These are phyloP conservation scores for Ischnura elegans DNA, from an alignment of 2,888 invertebrate genomes.

Conservation along the genomic window DNA sequence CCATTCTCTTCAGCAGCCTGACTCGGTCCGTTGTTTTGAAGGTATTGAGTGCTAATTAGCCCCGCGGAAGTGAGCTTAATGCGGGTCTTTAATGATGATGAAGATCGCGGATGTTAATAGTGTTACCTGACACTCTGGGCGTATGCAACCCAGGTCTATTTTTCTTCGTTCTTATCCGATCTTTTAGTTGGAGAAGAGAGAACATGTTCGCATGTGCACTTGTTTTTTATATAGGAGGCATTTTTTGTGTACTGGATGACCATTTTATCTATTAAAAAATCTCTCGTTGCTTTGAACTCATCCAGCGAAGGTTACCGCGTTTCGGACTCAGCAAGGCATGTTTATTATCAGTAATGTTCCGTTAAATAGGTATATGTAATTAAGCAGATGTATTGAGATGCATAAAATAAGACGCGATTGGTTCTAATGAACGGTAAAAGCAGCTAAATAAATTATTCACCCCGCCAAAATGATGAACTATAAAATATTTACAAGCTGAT, in stretches of 20 bases:
- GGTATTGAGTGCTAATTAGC: constrained; percentile 44
- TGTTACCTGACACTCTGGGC: constrained; percentile 38
- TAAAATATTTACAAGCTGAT: too few relatives aligned
- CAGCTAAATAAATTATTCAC: too few relatives aligned
- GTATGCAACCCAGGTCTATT: neutral
- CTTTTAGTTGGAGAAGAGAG: neutral
- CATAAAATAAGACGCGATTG: too few relatives aligned
- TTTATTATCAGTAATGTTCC: too few relatives aligned
- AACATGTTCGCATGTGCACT: neutral
- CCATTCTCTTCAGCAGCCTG: too few relatives aligned
- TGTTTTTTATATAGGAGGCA: neutral
- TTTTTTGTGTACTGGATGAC: neutral
- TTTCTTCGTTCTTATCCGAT: neutral
- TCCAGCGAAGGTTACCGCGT: neutral
- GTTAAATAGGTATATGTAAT: too few relatives aligned
- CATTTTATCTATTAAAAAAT: neutral
- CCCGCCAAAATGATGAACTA: too few relatives aligned
- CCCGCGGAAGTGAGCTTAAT: constrained; percentile 25
- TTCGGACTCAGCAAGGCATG: neutral
- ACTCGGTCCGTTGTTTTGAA: neutral
- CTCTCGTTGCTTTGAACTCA: neutral
- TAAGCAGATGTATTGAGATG: too few relatives aligned
- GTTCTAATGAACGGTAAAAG: too few relatives aligned
- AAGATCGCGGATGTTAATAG: constrained; percentile 28
- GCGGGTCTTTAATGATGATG: constrained; percentile 41